Percentiles rank a stretch among this genome's conserved stretches.
Conservation (phyloP, 2,888 invertebrate genomes). For the Diogma glabrata region DNA sequence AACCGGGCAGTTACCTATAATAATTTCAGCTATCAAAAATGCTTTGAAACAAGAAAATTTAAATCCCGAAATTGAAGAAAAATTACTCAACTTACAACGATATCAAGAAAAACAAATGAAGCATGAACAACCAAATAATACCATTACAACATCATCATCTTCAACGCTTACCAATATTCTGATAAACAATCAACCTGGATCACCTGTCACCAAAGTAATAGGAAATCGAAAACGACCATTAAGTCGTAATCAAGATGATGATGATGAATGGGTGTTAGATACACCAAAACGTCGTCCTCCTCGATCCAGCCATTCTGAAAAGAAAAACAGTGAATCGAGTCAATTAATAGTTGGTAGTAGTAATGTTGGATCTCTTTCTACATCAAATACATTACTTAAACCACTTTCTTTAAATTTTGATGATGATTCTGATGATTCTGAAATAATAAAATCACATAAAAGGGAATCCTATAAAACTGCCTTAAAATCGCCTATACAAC, state of each 20-base stretch:
- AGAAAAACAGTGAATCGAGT: background rate
- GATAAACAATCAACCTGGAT: constrained; percentile 13
- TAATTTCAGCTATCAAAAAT: constrained; percentile 69
- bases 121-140: constrained; percentile 11
- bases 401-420: constrained; percentile 7
- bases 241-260: constrained; percentile 30
- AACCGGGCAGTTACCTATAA: too few relatives aligned
- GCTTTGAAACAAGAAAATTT: constrained; percentile 85
- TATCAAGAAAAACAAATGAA: constrained; percentile 73
- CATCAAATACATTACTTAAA: constrained; percentile 10
- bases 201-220: constrained; percentile 10
- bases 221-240: constrained; percentile 29
- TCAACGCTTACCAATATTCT: background rate
- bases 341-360: constrained; percentile 3
- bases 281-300: constrained; percentile 25
- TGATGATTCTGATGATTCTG: constrained; percentile 12
- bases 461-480: constrained; percentile 19
- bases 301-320: constrained; percentile 17
- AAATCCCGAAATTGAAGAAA: constrained; percentile 87
- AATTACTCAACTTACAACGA: constrained; percentile 73
- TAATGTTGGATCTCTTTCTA: background rate
- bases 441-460: background rate
- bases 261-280: constrained; percentile 39
- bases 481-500: constrained; percentile 20
- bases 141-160: background rate